Evolutionary conservation across 1,140 invertebrate species (phyloP), one percentile per base, ranked within the genome.

Genomic region (Acyrthosiphon pisum): DNA sequence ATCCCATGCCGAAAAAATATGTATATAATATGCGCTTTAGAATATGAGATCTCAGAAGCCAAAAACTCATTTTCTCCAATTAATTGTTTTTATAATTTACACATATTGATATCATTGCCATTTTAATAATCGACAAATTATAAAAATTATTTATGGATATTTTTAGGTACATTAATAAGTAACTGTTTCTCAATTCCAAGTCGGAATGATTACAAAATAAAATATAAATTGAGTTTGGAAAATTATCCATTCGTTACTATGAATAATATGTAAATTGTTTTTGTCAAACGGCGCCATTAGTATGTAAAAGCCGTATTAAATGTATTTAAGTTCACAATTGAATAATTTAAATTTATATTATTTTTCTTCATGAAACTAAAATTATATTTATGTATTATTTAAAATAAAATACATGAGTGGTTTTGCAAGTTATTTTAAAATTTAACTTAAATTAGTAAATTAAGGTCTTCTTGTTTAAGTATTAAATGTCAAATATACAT

Each of bases 251-350:
- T 56, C 88, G 50, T 89, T 53, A 14, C 9, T 23, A 56, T 37
- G 53, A 89, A 56, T 89, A 89, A 89, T n/a, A n/a, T 89, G 88
- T 53, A 89, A 89, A 89, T 89, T 56, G 35, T 26, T 23, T 89
- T 37, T 56, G 37, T 53, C 2, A 53, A 89, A 89, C n/a, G 87
- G 87, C 22, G 8, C 50, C 35, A 35, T 89, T 89, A 56, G 11
- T 89, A 89, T 56, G 35, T 37, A 56, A 89, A 23, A 89, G 88
- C 41, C 50, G 50, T 56, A 30, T 50, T 46, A 86, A 86, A 86
- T 46, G 44, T 35, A 53, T 89, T 89, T 56, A 56, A 89, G 50
- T 89, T 89, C 20, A 56, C 88, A 89, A 89, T 56, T 56, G 88
- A 89, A 89, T 89, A 56, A 89, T 56, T 37, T 23, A 8, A 89